Percentiles rank a stretch among this genome's conserved stretches.
phyloP scores from a whole-genome alignment of 2,113 vertebrate species.

The Menidia beryllina region DNA sequence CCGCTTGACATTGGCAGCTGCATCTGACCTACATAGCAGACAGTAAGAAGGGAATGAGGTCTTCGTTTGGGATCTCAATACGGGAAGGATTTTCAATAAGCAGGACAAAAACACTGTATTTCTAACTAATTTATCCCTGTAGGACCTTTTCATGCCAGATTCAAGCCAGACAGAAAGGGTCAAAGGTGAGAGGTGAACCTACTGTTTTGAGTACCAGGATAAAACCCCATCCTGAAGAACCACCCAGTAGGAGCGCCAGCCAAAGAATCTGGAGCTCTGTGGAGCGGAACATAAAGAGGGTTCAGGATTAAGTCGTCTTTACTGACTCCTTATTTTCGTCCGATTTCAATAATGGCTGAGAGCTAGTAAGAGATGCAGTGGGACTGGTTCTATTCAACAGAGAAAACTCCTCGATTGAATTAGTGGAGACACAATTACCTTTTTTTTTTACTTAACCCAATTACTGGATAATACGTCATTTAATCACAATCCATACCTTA shows the following conservation, averaged over 20 bases:
- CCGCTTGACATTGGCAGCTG: slow-evolving; percentile 81
- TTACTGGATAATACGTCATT: neutral
- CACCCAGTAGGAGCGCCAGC: slow-evolving; percentile 93
- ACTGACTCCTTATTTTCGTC: too few relatives aligned
- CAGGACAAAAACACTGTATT: neutral
- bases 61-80: neutral
- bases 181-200: slow-evolving; percentile 68
- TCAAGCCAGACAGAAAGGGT: slow-evolving; percentile 27
- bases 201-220: slow-evolving; percentile 97
- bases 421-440: too few relatives aligned
- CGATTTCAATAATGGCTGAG: too few relatives aligned
- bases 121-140: slow-evolving; percentile 6
- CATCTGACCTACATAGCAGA: slow-evolving; percentile 84
- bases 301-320: too few relatives aligned
- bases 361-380: too few relatives aligned
- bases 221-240: slow-evolving; percentile 93
- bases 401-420: too few relatives aligned
- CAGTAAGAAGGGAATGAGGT: neutral
- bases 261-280: slow-evolving; percentile 94
- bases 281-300: slow-evolving; percentile 17
- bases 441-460: too few relatives aligned
- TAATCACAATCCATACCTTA: neutral
- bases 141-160: slow-evolving; percentile 21
- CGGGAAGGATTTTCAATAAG: neutral
- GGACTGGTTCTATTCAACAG: neutral